Evolutionary conservation across 2,113 vertebrate genomes (phyloP).

Genomic region (Gallinago undulata): DNA sequence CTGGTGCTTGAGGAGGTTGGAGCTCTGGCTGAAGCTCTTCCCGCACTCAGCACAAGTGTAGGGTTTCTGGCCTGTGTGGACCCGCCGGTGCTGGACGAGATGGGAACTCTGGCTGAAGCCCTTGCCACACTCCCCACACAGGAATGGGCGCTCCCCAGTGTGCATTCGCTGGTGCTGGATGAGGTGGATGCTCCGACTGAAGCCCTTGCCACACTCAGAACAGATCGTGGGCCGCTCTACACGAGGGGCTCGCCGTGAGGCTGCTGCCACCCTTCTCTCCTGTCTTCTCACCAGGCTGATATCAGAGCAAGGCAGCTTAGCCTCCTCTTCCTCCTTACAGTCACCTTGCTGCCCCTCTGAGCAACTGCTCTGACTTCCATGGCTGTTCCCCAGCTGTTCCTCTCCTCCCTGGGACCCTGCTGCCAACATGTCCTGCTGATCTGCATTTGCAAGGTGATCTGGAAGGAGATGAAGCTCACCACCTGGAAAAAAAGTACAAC

Average conservation of each 20-base stretch:
- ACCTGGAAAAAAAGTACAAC: background rate
- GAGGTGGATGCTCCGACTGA: constrained; percentile 31
- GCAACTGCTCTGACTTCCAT: rapidly evolving
- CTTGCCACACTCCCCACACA: background rate
- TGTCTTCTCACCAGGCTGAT: background rate
- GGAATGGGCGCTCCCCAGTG: background rate
- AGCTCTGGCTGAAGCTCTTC: constrained; percentile 52
- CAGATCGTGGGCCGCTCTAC: constrained; percentile 6
- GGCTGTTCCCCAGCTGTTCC: background rate
- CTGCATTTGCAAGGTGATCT: background rate
- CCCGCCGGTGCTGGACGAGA: constrained; percentile 11
- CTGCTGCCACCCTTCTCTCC: background rate
- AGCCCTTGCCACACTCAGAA: constrained; percentile 10
- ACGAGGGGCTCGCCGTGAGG: background rate
- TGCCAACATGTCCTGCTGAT: background rate
- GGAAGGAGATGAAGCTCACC: background rate
- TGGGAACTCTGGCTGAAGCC: constrained; percentile 43
- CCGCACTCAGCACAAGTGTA: constrained; percentile 11
- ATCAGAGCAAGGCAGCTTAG: background rate
- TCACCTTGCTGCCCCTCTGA: background rate
- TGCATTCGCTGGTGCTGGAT: constrained; percentile 39
- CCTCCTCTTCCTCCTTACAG: background rate
- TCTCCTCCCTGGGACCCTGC: background rate
- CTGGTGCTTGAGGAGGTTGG: constrained; percentile 34
- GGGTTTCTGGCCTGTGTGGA: constrained; percentile 35